Percentiles rank a stretch among this genome's conserved stretches.
Conservation (phyloP, 2,113 vertebrate species). For the Coreoperca whiteheadi region DNA sequence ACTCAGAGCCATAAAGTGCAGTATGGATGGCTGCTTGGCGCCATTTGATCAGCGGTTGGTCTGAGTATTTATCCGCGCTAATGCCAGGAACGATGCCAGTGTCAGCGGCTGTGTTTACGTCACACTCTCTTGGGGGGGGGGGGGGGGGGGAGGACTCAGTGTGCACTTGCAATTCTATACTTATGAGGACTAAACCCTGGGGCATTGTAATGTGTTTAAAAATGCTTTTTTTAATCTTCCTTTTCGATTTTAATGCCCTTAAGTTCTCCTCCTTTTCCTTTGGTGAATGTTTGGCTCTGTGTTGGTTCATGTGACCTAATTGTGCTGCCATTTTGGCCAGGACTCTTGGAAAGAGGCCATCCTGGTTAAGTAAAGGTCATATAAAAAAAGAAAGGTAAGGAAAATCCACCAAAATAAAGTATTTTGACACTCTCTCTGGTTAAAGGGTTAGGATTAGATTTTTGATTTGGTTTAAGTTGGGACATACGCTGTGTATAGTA, state of each 20-base stretch:
- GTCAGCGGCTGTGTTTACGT: slow-evolving; percentile 26
- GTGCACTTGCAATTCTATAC: not conserved
- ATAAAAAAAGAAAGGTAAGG: not conserved
- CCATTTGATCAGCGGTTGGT: slow-evolving; percentile 39
- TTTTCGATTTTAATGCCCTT: not conserved
- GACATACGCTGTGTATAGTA: not conserved
- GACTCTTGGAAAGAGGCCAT: slow-evolving; percentile 3
- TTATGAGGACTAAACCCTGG: not conserved
- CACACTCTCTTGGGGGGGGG: not conserved
- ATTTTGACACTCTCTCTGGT: not conserved
- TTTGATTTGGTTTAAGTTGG: not conserved
- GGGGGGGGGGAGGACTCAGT: not conserved
- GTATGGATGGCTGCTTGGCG: slow-evolving; percentile 46
- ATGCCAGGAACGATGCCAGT: slow-evolving; percentile 26
- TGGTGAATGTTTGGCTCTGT: not conserved
- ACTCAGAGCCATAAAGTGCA: slow-evolving; percentile 44
- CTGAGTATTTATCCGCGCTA: slow-evolving; percentile 29
- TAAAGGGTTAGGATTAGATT: not conserved
- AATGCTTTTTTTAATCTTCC: not conserved
- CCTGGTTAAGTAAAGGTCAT: slow-evolving; percentile 28
- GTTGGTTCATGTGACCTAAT: not conserved
- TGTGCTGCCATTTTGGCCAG: slow-evolving; percentile 6
- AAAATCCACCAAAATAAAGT: not conserved
- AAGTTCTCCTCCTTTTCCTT: not conserved
- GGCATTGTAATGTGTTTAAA: not conserved